Conservation (phyloP, 64 coral and sea anemone genomes). For the Montipora sp. region DNA sequence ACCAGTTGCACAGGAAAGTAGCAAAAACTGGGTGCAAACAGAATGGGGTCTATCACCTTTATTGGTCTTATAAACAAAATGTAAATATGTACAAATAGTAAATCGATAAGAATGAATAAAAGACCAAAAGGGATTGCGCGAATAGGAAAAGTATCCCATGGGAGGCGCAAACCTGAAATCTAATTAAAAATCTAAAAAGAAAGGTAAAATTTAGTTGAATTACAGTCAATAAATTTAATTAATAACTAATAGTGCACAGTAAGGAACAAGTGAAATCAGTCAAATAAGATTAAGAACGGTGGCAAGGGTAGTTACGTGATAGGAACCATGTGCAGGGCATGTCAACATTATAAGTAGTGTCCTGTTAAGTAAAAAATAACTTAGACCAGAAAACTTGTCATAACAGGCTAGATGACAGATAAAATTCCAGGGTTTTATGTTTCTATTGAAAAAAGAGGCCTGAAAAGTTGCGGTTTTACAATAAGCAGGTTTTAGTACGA, state of each 20-base stretch:
- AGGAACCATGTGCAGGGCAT: constrained; percentile 27
- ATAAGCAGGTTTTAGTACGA: neutral
- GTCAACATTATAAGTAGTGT: constrained; percentile 1
- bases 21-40: no score
- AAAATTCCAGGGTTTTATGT: constrained; percentile 45
- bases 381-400: neutral
- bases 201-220: neutral
- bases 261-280: no score
- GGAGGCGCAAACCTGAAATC: neutral
- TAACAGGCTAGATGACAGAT: neutral
- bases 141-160: neutral
- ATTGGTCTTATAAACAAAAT: neutral
- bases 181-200: no score
- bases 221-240: neutral
- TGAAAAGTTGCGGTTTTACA: constrained; percentile 60
- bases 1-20: no score
- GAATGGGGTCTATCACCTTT: neutral
- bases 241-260: no score
- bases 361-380: neutral
- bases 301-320: neutral
- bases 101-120: neutral
- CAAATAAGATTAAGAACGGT: neutral
- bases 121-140: neutral
- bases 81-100: neutral
- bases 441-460: constrained; percentile 51